Evolutionary conservation across 2,888 invertebrate genomes (phyloP), one percentile per base, ranked within the genome.

Genomic region (Cephus spinipes): DNA sequence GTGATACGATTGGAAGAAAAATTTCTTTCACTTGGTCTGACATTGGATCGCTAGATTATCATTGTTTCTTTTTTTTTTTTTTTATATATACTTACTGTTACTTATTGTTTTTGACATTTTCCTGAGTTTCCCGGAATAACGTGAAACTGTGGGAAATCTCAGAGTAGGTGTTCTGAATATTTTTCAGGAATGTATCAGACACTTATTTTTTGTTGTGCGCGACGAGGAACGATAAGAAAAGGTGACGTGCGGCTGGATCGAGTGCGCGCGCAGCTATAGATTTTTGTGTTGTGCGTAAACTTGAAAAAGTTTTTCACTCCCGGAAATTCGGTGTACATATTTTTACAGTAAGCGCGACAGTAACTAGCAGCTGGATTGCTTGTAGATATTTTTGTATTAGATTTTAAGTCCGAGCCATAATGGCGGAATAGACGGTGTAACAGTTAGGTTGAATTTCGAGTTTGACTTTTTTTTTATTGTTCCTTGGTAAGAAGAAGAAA

Each of bases 1-100:
- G 85, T 87, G 84, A 85, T 84, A 83, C 75, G 32, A 69, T 33
- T 76, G 23, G 75, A 73, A 77, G 69, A 77, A 76, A 73, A 75
- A 23, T 23, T 55, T 55, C 55, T 55, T 23, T 55, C 2, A 23
- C 23, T 55, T 23, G 23, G 55, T 55, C 23, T 55, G 55, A 55
- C 55, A 0, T 23, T 55, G 55, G 55, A 1, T 23, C 23, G 55
- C 23, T 55, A 9, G 23, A 55, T 55, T 55, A 0, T 6, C 1
- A 15, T 40, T 36, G 0, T 36, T 36, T 12, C 12, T 36, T 12
- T 3, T 36, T 15, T 15, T 36, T 12, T 3, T 36, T 15, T 40
- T 40, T 55, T 55, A 23, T 6, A 6, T 55, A 35, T 35, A 35
- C 35, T 12, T 40, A 15, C 3, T 4, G 15, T 40, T 40, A 15